Base-by-base conservation (phyloP, 2,888 invertebrate genomes). In the Drosophila paramelanica region DNA sequence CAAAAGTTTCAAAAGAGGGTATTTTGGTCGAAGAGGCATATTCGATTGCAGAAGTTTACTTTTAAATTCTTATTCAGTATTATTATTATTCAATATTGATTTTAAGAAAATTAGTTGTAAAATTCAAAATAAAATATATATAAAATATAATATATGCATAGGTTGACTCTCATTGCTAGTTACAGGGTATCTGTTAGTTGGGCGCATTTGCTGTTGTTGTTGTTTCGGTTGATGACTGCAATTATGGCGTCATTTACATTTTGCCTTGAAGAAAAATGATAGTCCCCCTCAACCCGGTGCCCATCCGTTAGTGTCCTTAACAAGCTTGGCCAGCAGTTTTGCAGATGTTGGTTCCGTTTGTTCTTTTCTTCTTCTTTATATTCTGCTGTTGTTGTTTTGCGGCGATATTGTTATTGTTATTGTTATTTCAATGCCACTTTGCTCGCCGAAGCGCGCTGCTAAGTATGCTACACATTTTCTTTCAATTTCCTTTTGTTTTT, bases 181-280 rank as follows among this genome's bases (percentile, higher is more conserved):
- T 13, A 36, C 11, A 36, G 36, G 36, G 36, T 13, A 36, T 36
- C 36, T 36, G 11, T 5, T 13, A 36, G 36, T 36, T 13, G 36
- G 1, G 5, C 36, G 27, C 25, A 55, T n/a, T 42, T 46, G 38
- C 36, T 60, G 50, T 41, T 47, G 45, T 43, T 57, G 67, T 46
- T 84, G 70, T 70, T 70, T 75, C 70, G 70, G 81, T 89, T 88
- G 89, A 89, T 89, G 80, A 67, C 80, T 85, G 85, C 85, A 85
- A 85, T 85, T 88, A 85, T 85, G 90, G 89, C 85, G 75, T 85
- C 90, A 89, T 85, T 88, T 89, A 85, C 86, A 86, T 89, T 79
- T 71, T 49, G 76, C 83, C 86, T 85, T 88, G 68, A 68, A 64
- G 57, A 46, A 47, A 69, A 84, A 69, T 66, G 69, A 65, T 61